These are phyloP conservation scores for Damaliscus lunatus DNA, from an alignment of 2,113 vertebrate genomes.

Conservation along the genomic window DNA sequence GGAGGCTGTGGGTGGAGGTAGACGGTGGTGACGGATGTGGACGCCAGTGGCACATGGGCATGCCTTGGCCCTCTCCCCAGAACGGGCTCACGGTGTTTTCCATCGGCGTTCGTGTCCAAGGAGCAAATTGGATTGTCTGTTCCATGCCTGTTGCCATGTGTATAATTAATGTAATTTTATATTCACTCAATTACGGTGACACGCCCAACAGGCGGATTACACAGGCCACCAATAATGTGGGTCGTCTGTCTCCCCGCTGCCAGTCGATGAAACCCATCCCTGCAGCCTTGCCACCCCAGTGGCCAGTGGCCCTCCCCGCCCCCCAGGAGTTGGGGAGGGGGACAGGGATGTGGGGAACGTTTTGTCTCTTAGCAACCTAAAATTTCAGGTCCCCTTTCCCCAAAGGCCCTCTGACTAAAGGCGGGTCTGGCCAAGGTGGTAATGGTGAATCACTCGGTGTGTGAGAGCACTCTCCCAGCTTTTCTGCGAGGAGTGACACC, in stretches of 20 bases:
- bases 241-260: accelerated
- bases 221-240: not conserved
- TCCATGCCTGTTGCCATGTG: not conserved
- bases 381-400: not conserved
- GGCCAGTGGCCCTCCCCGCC: not conserved
- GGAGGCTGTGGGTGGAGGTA: not conserved
- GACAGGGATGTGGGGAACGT: accelerated
- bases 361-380: not conserved
- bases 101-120: not conserved
- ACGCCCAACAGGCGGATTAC: not conserved
- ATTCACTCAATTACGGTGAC: conserved; percentile 5
- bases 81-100: not conserved
- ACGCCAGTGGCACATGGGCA: not conserved
- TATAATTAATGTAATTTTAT: conserved; percentile 31
- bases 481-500: not conserved
- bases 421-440: not conserved
- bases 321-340: not conserved
- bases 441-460: accelerated
- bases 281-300: not conserved
- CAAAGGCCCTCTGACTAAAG: not conserved
- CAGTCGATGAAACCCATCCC: not conserved
- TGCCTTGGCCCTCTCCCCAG: not conserved
- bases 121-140: conserved; percentile 20
- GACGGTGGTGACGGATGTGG: accelerated
- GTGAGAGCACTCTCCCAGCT: not conserved